Evolutionary conservation across 2,888 invertebrate genomes (phyloP).

Genomic region (Xestia c-nigrum): DNA sequence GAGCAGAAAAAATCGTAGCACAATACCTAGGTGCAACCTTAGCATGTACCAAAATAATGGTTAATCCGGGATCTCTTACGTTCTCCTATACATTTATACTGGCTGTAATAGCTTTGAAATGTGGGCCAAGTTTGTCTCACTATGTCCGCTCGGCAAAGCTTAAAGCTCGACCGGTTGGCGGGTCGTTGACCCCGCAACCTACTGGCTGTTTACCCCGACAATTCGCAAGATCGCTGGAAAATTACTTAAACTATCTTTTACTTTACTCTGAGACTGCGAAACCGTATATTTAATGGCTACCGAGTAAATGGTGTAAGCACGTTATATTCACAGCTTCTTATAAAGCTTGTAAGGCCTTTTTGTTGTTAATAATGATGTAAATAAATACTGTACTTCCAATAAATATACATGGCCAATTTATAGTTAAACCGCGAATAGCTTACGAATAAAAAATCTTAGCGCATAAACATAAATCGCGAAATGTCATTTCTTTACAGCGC

Average conservation of each 20-base stretch:
- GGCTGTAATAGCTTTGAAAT: conserved; percentile 77
- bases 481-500: conserved; percentile 43
- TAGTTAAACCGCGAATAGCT: conserved; percentile 9
- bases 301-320: conserved; percentile 18
- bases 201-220: conserved; percentile 80
- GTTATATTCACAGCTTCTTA: neutral
- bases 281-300: conserved; percentile 44
- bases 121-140: conserved; percentile 88
- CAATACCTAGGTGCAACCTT: neutral
- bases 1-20: neutral
- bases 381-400: conserved; percentile 5
- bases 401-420: conserved; percentile 10
- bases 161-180: conserved; percentile 87
- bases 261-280: conserved; percentile 53
- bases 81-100: conserved; percentile 62
- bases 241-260: conserved; percentile 65
- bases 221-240: conserved; percentile 68
- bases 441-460: conserved; percentile 36
- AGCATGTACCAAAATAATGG: conserved; percentile 25
- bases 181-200: conserved; percentile 88
- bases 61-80: conserved; percentile 40
- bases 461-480: conserved; percentile 38
- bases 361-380: conserved; percentile 2
- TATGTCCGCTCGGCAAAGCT: conserved; percentile 83
- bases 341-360: neutral